A percentile compares a stretch with the other conserved stretches of the same genome.
Conservation (phyloP, 2,888 invertebrate species). For the Agriopis leucophaearia region DNA sequence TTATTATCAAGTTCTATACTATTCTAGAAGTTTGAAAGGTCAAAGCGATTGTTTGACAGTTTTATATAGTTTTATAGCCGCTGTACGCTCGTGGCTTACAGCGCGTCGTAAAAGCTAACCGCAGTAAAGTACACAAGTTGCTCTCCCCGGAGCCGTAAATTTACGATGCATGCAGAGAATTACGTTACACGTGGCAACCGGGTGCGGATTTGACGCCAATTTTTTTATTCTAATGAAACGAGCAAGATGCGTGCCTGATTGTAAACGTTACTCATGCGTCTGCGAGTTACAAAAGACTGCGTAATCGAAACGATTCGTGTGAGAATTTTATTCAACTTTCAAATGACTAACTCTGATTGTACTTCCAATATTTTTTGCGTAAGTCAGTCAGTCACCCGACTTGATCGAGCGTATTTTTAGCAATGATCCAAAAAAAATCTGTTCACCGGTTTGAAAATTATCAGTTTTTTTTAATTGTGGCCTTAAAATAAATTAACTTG, state of each 20-base stretch:
- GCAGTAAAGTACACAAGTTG: conserved; percentile 83
- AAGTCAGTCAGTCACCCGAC: too few species aligned
- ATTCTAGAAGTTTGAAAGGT: conserved; percentile 12
- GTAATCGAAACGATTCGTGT: background rate
- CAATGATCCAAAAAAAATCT: too few species aligned
- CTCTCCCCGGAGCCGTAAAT: conserved; percentile 78
- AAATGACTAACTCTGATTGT: too few species aligned
- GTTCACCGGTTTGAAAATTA: too few species aligned
- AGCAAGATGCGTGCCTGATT: background rate
- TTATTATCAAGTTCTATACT: conserved; percentile 2
- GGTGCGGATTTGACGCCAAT: conserved; percentile 70
- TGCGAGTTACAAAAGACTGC: background rate
- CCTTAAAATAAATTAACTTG: too few species aligned
- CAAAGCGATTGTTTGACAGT: conserved; percentile 43
- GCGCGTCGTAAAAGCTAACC: conserved; percentile 71
- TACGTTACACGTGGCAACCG: conserved; percentile 71
- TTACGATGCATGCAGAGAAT: conserved; percentile 82
- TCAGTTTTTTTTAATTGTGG: too few species aligned
- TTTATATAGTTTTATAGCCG: conserved; percentile 46
- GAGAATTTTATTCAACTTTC: too few species aligned
- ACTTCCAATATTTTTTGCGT: too few species aligned
- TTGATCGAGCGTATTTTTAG: too few species aligned
- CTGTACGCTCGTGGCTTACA: conserved; percentile 55
- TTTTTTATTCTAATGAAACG: conserved; percentile 59
- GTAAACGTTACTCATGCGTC: too few species aligned